Percentiles rank a stretch among this genome's conserved stretches.
phyloP scores from a whole-genome alignment of 1,140 invertebrate species.

The Bombus waltoni region DNA sequence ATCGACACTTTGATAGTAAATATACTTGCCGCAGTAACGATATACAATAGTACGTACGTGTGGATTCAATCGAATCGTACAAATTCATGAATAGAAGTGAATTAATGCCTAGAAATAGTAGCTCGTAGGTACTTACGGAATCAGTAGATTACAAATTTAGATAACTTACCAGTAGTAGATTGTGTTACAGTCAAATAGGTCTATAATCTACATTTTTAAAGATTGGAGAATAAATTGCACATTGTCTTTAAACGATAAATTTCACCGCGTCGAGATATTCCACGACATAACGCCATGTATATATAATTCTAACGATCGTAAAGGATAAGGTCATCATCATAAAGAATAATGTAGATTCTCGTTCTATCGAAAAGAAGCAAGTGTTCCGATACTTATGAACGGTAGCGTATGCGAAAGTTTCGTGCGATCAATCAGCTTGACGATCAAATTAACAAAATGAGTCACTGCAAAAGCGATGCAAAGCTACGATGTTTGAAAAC shows the following conservation, averaged over 20 bases:
- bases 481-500: slow-evolving; percentile 39
- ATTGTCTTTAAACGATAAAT: neutral
- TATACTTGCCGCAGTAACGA: neutral
- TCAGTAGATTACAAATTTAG: too few species aligned
- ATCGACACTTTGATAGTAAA: neutral
- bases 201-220: neutral
- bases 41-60: neutral
- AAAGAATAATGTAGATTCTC: neutral
- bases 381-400: neutral
- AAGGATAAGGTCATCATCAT: neutral
- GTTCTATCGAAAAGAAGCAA: neutral
- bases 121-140: too few species aligned
- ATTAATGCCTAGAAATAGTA: too few species aligned
- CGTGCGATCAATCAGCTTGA: neutral
- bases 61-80: neutral
- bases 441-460: neutral
- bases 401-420: neutral
- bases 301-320: neutral
- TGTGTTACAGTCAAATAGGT: too few species aligned
- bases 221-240: neutral
- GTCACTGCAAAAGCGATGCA: slow-evolving; percentile 29
- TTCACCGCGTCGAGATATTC: neutral
- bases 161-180: too few species aligned
- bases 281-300: neutral
- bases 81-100: too few species aligned